A percentile compares a stretch with the other conserved stretches of the same genome.
Evolutionary conservation across 2,113 vertebrate genomes (phyloP).

Genomic region (Otolemur garnettii): DNA sequence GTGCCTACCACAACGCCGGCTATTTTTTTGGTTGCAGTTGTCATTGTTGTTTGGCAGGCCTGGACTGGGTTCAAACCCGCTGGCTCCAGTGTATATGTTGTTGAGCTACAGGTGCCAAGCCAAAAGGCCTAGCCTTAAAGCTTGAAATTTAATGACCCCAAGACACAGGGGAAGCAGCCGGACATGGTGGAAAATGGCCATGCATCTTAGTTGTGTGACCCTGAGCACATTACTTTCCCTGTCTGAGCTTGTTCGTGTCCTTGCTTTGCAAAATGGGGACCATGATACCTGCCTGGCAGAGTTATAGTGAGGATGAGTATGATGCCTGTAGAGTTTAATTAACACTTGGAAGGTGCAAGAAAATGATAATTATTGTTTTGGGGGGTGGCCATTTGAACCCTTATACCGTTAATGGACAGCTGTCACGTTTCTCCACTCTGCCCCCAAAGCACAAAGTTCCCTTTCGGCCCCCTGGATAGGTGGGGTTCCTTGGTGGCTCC

Average conservation of each 20-base stretch:
- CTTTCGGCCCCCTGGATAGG: background rate
- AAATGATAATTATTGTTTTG: background rate
- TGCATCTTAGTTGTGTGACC: background rate
- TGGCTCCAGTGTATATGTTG: too few species aligned
- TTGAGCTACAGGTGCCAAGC: too few species aligned
- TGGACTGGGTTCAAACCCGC: too few species aligned
- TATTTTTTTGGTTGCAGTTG: too few species aligned
- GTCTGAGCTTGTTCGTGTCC: background rate
- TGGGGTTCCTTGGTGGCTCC: background rate
- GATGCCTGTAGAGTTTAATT: background rate
- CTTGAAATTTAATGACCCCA: background rate
- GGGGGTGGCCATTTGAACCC: background rate
- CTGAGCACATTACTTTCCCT: background rate
- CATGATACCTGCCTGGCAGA: background rate
- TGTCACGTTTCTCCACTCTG: rapidly evolving
- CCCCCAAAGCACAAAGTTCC: background rate
- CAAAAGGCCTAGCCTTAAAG: background rate
- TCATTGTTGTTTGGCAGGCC: too few species aligned
- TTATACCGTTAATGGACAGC: background rate
- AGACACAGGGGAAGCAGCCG: background rate
- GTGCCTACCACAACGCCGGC: too few species aligned
- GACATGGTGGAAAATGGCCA: background rate
- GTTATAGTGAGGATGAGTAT: background rate
- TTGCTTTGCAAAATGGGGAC: background rate
- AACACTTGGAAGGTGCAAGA: background rate